phyloP scores from a whole-genome alignment of 2,113 vertebrate genomes.

The Ophthalmolycus amberensis region DNA sequence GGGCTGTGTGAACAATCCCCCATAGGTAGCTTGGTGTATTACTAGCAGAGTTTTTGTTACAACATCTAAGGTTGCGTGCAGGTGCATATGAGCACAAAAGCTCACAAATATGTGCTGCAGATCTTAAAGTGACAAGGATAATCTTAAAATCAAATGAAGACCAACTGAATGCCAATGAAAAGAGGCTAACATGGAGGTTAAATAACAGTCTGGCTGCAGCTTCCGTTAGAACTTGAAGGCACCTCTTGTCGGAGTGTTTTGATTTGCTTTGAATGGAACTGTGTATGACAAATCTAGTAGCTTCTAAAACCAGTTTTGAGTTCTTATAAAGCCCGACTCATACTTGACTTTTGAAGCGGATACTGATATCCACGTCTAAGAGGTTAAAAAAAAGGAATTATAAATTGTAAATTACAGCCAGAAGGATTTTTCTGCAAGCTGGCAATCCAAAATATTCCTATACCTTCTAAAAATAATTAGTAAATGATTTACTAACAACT shows the following conservation, averaged over 20 bases:
- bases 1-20: background rate
- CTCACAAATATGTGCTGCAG: background rate
- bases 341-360: no score
- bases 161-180: background rate
- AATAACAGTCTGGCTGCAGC: no score
- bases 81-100: background rate
- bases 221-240: background rate
- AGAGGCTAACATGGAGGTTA: background rate
- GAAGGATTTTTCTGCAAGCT: no score
- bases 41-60: background rate
- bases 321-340: no score
- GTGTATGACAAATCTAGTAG: no score
- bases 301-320: background rate
- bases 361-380: no score
- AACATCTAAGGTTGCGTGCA: background rate
- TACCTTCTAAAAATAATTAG: no score
- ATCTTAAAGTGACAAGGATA: background rate
- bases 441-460: no score
- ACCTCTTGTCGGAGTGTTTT: background rate
- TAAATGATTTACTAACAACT: no score
- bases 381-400: no score
- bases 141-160: background rate
- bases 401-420: no score
- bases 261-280: background rate
- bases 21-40: background rate